These are phyloP conservation scores for Rachycentron canadum DNA, from an alignment of 2,797 vertebrate genomes.

Conservation along the genomic window DNA sequence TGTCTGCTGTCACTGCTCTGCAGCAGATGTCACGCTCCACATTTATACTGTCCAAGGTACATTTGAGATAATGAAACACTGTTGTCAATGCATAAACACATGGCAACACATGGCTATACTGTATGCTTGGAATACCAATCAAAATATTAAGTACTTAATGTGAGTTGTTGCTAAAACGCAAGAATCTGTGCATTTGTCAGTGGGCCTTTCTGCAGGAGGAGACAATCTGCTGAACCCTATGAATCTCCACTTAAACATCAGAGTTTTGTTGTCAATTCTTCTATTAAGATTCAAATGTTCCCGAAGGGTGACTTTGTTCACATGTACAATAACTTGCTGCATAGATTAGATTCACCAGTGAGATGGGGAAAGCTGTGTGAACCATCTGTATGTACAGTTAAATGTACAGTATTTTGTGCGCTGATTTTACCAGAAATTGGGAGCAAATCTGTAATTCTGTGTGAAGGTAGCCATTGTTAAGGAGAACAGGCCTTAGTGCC, in stretches of 20 bases:
- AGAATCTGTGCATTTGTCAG: background rate
- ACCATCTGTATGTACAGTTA: background rate
- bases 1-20: slow-evolving; percentile 18
- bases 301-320: background rate
- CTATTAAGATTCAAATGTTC: too few relatives aligned
- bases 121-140: background rate
- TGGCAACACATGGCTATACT: background rate
- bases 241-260: too few relatives aligned
- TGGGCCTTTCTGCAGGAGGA: too few relatives aligned
- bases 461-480: background rate
- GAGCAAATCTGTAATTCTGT: background rate
- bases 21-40: background rate
- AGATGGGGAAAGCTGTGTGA: background rate
- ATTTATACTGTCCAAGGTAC: background rate
- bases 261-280: too few relatives aligned
- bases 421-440: background rate
- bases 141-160: background rate
- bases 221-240: too few relatives aligned
- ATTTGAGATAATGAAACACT: background rate
- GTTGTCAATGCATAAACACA: background rate
- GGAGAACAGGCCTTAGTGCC: background rate
- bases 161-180: background rate
- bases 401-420: background rate
- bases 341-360: too few relatives aligned
- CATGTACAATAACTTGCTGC: too few relatives aligned